Evolutionary conservation across 2,888 invertebrate species (phyloP).

Genomic region (Epistrophella euchroma): DNA sequence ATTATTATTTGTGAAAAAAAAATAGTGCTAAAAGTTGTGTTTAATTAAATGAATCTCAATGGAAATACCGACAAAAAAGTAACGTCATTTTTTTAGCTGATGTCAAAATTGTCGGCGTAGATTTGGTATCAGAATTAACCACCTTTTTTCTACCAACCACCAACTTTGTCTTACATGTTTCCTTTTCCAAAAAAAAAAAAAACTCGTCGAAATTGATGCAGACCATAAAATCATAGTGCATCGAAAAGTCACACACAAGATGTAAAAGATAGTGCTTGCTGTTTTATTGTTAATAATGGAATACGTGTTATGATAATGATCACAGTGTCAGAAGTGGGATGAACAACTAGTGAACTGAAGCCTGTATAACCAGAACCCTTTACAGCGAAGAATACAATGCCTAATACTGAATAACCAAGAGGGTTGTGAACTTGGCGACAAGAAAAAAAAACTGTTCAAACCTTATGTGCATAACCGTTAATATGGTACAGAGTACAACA

Average conservation of each 20-base stretch:
- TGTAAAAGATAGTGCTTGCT: conserved; percentile 45
- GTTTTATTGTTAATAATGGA: conserved; percentile 46
- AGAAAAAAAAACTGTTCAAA: neutral
- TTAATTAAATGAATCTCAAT: conserved; percentile 54
- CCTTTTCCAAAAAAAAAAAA: conserved; percentile 31
- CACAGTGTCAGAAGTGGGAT: conserved; percentile 47
- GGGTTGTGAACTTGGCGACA: conserved; percentile 61
- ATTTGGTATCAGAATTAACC: conserved; percentile 83
- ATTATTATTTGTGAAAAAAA: conserved; percentile 1
- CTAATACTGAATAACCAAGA: conserved; percentile 5
- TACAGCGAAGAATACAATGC: conserved; percentile 46
- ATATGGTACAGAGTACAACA: conserved; percentile 6
- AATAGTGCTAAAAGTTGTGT: conserved; percentile 46
- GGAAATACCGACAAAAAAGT: conserved; percentile 53
- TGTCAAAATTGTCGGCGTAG: conserved; percentile 83
- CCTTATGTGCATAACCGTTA: conserved; percentile 32
- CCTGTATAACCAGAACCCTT: conserved; percentile 40
- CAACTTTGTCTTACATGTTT: conserved; percentile 2
- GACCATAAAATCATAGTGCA: neutral
- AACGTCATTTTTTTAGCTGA: conserved; percentile 84
- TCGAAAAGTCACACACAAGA: conserved; percentile 27
- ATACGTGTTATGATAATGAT: conserved; percentile 70
- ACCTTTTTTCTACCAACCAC: conserved; percentile 79
- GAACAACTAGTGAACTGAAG: conserved; percentile 40
- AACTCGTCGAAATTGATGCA: neutral